Evolutionary conservation across 1,140 invertebrate genomes (phyloP).

Genomic region (Chionoecetes opilio): DNA sequence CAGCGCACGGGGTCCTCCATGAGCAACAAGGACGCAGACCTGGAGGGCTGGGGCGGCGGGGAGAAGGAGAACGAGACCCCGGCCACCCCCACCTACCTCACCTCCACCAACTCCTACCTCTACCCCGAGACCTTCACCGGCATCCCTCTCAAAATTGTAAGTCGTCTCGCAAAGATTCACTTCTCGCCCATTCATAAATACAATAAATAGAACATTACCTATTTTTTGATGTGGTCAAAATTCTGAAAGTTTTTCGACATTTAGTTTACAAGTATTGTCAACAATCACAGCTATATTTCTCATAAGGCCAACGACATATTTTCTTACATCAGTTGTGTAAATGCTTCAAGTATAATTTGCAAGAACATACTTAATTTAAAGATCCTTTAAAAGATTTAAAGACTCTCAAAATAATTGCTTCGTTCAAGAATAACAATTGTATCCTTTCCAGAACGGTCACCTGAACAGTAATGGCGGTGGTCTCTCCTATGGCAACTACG

Average conservation of each 20-base stretch:
- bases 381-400: too few species aligned
- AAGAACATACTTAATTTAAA: too few species aligned
- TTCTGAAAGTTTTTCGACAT: too few species aligned
- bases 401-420: too few species aligned
- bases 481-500: constrained; percentile 69
- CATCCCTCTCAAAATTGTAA: constrained; percentile 78
- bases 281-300: too few species aligned
- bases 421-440: neutral
- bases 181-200: too few species aligned
- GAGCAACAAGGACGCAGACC: constrained; percentile 79
- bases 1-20: constrained; percentile 80
- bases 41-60: constrained; percentile 68
- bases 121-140: constrained; percentile 80
- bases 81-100: constrained; percentile 60
- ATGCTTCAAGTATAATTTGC: too few species aligned
- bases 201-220: too few species aligned
- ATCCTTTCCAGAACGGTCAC: constrained; percentile 56
- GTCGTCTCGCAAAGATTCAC: neutral
- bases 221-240: too few species aligned
- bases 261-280: too few species aligned
- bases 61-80: constrained; percentile 62
- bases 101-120: constrained; percentile 80
- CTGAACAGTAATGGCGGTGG: constrained; percentile 60
- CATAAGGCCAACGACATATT: too few species aligned
- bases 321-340: too few species aligned